These are phyloP conservation scores for Triplophysa yarkandensis DNA, from an alignment of 2,797 vertebrate genomes.

Conservation along the genomic window DNA sequence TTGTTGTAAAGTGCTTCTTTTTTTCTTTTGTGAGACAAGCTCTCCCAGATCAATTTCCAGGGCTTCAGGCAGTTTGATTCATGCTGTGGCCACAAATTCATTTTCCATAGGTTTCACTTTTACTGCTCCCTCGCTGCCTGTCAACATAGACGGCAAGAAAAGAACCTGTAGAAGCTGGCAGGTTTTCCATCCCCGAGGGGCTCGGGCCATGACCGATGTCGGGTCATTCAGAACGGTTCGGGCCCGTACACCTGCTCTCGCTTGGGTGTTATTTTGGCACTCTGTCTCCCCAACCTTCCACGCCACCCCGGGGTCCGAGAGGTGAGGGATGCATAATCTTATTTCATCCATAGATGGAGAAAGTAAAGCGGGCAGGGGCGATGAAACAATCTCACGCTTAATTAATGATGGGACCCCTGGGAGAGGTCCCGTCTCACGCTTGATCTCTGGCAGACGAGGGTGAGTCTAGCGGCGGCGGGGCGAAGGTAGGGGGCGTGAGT, in stretches of 20 bases:
- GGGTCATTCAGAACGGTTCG: neutral
- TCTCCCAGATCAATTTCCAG: slow-evolving; percentile 54
- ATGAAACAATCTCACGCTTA: slow-evolving; percentile 22
- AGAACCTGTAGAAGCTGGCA: slow-evolving; percentile 64
- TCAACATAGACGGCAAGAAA: slow-evolving; percentile 63
- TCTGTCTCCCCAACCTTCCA: slow-evolving; percentile 7
- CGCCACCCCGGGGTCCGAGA: slow-evolving; percentile 37
- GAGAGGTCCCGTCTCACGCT: slow-evolving; percentile 8
- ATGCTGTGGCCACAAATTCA: slow-evolving; percentile 65
- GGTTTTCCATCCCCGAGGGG: slow-evolving; percentile 58
- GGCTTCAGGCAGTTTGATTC: slow-evolving; percentile 65
- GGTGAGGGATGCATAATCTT: neutral
- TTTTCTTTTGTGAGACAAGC: slow-evolving; percentile 37
- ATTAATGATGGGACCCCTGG: slow-evolving; percentile 63
- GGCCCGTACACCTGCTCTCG: neutral
- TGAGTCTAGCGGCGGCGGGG: neutral
- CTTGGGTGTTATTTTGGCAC: neutral
- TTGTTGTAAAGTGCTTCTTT: slow-evolving; percentile 8
- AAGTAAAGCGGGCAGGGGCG: slow-evolving; percentile 11
- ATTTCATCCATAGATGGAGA: slow-evolving; percentile 50
- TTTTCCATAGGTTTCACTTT: slow-evolving; percentile 69
- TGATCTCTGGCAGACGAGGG: slow-evolving; percentile 3
- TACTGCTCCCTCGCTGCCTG: slow-evolving; percentile 64
- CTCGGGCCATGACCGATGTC: slow-evolving; percentile 47
- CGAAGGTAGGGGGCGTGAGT: neutral